Conservation (phyloP, 2,113 vertebrate species). For the Ochotona curzoniae region DNA sequence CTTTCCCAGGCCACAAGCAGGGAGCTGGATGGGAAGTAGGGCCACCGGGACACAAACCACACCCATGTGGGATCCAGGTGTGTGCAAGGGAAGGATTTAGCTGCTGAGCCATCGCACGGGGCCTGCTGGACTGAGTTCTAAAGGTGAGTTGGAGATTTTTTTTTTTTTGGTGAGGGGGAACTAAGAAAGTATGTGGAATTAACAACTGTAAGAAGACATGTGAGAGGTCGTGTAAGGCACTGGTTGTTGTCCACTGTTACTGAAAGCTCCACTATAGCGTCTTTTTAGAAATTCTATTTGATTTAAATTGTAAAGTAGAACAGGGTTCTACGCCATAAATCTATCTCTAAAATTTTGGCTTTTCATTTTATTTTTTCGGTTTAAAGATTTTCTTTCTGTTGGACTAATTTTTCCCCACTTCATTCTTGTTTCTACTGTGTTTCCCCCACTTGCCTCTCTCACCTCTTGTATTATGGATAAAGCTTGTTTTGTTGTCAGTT, state of each 20-base stretch:
- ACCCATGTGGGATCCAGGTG: too few relatives aligned
- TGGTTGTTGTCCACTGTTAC: not conserved
- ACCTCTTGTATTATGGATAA: constrained; percentile 33
- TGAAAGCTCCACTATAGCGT: not conserved
- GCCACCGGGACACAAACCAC: too few relatives aligned
- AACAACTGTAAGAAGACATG: not conserved
- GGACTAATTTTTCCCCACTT: not conserved
- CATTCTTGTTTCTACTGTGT: not conserved
- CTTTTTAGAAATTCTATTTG: not conserved
- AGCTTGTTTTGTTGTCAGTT: constrained; percentile 11
- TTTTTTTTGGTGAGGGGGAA: not conserved
- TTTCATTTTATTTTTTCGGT: constrained; percentile 36
- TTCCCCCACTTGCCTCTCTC: not conserved
- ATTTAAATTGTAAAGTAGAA: constrained; percentile 54
- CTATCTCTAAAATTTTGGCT: constrained; percentile 44
- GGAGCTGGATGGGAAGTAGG: too few relatives aligned
- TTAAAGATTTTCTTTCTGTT: not conserved
- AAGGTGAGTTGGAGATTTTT: not conserved
- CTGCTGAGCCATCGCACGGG: too few relatives aligned
- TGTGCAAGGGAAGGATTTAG: too few relatives aligned
- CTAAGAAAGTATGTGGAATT: not conserved
- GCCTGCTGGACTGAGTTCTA: not conserved
- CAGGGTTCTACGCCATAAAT: not conserved
- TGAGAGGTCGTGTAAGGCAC: not conserved
- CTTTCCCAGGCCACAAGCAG: too few relatives aligned